Evolutionary conservation across 2,888 invertebrate species (phyloP).

Genomic region (Xanthia togata): DNA sequence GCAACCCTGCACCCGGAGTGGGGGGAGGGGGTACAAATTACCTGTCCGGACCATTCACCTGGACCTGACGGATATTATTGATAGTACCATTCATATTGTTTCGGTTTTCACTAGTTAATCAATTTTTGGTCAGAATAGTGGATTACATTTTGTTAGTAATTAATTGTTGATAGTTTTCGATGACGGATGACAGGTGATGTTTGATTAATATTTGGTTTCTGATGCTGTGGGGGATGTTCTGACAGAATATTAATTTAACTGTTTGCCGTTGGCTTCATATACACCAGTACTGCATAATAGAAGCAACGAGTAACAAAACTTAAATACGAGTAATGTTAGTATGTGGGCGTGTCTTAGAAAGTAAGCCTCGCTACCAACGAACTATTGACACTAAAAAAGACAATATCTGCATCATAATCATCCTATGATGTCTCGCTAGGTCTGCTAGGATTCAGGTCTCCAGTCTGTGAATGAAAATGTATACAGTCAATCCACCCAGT

Average conservation of each 20-base stretch:
- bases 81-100: constrained; percentile 68
- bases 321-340: background rate
- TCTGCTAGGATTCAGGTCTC: background rate
- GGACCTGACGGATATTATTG: constrained; percentile 74
- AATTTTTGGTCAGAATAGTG: constrained; percentile 48
- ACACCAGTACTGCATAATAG: background rate
- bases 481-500: background rate
- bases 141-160: constrained; percentile 47
- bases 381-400: background rate
- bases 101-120: constrained; percentile 51
- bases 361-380: background rate
- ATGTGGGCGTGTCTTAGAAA: background rate
- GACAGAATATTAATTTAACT: constrained; percentile 17
- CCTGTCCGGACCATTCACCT: constrained; percentile 87
- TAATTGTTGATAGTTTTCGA: constrained; percentile 44
- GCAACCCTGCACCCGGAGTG: constrained; percentile 39
- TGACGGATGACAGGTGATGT: constrained; percentile 37
- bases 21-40: constrained; percentile 77
- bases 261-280: background rate
- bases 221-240: background rate
- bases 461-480: background rate
- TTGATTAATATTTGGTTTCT: constrained; percentile 14
- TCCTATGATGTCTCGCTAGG: background rate
- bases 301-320: background rate
- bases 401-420: background rate